Evolutionary conservation across 2,113 vertebrate genomes (phyloP).

Genomic region (Dromiciops gliroides): DNA sequence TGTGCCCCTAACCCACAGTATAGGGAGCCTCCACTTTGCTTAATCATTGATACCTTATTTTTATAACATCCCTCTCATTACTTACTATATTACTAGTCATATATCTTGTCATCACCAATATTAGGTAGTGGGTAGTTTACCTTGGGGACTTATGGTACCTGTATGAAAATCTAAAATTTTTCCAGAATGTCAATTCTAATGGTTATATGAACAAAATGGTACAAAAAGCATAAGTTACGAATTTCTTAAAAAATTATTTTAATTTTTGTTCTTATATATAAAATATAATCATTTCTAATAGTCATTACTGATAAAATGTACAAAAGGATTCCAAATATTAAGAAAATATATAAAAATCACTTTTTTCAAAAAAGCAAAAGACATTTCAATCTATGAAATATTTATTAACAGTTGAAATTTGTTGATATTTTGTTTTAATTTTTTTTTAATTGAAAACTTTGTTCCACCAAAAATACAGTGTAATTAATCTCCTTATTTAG

Average conservation of each 20-base stretch:
- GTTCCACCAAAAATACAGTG: background rate
- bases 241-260: background rate
- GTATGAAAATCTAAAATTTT: background rate
- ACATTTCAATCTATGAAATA: background rate
- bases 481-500: background rate
- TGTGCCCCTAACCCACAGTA: background rate
- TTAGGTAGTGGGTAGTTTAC: background rate
- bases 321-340: background rate
- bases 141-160: background rate
- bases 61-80: background rate
- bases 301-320: background rate
- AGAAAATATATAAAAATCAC: background rate
- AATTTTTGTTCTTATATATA: slow-evolving; percentile 19
- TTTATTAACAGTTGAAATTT: background rate
- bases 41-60: background rate
- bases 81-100: background rate
- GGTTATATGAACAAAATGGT: background rate
- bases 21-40: background rate
- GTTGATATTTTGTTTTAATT: background rate
- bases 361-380: background rate
- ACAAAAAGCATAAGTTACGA: background rate
- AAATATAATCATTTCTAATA: slow-evolving; percentile 23
- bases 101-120: background rate
- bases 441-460: background rate
- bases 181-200: background rate